Percentiles rank a stretch among this genome's conserved stretches.
These are phyloP conservation scores for Bombus confusus DNA, from an alignment of 1,140 invertebrate species.

Conservation along the genomic window DNA sequence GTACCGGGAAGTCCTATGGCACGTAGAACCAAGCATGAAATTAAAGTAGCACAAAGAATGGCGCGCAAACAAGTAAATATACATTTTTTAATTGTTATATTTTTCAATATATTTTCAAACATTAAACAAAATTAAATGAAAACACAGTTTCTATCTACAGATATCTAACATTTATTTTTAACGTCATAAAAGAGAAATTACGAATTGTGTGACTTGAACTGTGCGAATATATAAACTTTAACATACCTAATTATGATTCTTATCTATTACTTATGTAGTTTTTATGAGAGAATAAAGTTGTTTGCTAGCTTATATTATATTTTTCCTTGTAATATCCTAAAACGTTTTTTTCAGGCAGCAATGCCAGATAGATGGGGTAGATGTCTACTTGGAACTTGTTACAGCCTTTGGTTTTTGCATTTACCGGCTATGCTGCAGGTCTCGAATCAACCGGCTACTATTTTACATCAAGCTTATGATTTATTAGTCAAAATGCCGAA, in stretches of 20 bases:
- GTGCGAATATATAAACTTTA: too few species aligned
- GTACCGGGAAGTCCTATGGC: conserved; percentile 95
- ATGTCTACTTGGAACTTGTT: conserved; percentile 93
- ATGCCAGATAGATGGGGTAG: conserved; percentile 94
- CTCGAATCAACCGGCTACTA: conserved; percentile 87
- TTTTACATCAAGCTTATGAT: conserved; percentile 93
- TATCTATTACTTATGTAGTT: too few species aligned
- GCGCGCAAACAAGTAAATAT: conserved; percentile 87
- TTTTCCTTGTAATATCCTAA: background rate
- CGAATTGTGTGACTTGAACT: too few species aligned
- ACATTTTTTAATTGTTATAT: conserved; percentile 7
- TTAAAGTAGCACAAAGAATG: conserved; percentile 94
- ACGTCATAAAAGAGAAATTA: too few species aligned
- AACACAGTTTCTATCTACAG: background rate
- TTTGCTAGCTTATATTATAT: background rate
- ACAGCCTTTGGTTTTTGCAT: conserved; percentile 98
- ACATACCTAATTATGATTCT: too few species aligned
- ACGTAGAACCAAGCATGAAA: conserved; percentile 96
- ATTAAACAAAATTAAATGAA: too few species aligned
- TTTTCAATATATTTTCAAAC: background rate
- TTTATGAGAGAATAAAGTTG: too few species aligned
- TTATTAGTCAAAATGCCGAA: conserved; percentile 93
- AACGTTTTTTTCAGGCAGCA: conserved; percentile 72
- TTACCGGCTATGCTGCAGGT: conserved; percentile 85
- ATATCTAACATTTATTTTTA: too few species aligned